Percentiles rank a stretch among this genome's conserved stretches.
Evolutionary conservation across 2,888 invertebrate species (phyloP).

Genomic region (Lissocephala sabroskyi): DNA sequence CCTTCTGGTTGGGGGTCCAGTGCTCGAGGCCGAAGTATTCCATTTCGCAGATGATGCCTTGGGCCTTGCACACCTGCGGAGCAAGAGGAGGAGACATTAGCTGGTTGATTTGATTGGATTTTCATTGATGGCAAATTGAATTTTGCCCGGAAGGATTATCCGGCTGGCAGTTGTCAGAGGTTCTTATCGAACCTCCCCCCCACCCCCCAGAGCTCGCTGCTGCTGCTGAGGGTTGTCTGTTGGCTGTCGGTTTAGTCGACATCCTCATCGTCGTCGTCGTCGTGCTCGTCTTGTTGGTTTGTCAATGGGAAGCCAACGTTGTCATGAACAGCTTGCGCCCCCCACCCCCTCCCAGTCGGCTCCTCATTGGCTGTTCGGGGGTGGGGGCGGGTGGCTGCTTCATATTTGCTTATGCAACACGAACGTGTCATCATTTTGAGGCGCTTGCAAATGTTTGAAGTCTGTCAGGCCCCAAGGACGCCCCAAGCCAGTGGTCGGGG

Average conservation of each 20-base stretch:
- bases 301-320: too few relatives aligned
- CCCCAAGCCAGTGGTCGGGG: too few relatives aligned
- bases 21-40: slow-evolving; percentile 90
- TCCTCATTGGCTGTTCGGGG: slow-evolving; percentile 1
- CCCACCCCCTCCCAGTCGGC: not conserved
- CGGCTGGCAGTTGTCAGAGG: too few relatives aligned
- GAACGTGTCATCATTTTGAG: slow-evolving; percentile 56
- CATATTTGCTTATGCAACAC: slow-evolving; percentile 65
- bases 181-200: too few relatives aligned
- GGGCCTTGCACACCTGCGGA: slow-evolving; percentile 85
- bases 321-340: not conserved
- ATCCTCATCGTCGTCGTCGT: too few relatives aligned
- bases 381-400: slow-evolving; percentile 5
- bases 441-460: slow-evolving; percentile 51
- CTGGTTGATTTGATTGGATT: slow-evolving; percentile 7
- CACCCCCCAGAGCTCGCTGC: too few relatives aligned
- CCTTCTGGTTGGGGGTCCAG: slow-evolving; percentile 72
- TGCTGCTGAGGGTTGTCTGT: too few relatives aligned
- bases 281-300: slow-evolving; percentile 20
- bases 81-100: slow-evolving; percentile 12
- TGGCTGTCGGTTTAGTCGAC: too few relatives aligned
- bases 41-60: slow-evolving; percentile 87
- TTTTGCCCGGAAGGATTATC: too few relatives aligned
- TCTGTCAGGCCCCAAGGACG: slow-evolving; percentile 30
- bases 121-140: slow-evolving; percentile 11